Conservation (phyloP, 1,140 invertebrate genomes). For the Marisa cornuarietis region DNA sequence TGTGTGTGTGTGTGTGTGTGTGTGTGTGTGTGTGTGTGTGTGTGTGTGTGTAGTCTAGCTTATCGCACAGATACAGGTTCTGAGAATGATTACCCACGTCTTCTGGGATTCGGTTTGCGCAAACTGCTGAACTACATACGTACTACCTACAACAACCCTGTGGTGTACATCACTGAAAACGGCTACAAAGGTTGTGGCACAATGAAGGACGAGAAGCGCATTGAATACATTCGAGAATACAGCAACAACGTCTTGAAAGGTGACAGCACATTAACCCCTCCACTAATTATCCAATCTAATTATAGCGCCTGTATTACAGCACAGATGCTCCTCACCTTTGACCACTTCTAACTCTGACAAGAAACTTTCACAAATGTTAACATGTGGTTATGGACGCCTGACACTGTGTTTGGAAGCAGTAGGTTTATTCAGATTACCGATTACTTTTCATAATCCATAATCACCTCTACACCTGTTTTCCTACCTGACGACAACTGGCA, state of each 20-base stretch:
- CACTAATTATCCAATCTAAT: too few species aligned
- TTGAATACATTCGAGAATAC: slow-evolving; percentile 62
- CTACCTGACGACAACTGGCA: too few species aligned
- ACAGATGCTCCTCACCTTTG: not conserved
- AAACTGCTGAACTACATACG: slow-evolving; percentile 73
- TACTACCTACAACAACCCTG: slow-evolving; percentile 70
- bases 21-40: too few species aligned
- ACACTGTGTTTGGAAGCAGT: too few species aligned
- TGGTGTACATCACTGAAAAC: slow-evolving; percentile 75
- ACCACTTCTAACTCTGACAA: too few species aligned
- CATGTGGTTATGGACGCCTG: too few species aligned
- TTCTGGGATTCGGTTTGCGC: slow-evolving; percentile 71
- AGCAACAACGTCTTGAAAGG: slow-evolving; percentile 42
- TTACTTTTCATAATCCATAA: too few species aligned
- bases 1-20: too few species aligned
- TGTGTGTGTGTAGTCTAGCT: slow-evolving; percentile 15
- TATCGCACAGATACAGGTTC: slow-evolving; percentile 22
- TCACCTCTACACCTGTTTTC: too few species aligned
- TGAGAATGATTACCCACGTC: slow-evolving; percentile 62
- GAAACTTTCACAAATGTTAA: too few species aligned
- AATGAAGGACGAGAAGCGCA: slow-evolving; percentile 68
- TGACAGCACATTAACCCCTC: slow-evolving; percentile 2
- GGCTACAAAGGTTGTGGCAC: slow-evolving; percentile 69
- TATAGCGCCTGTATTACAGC: not conserved
- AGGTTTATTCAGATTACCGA: too few species aligned